Conservation (phyloP, 2,113 vertebrate species). For the Lipophrys pholis region DNA sequence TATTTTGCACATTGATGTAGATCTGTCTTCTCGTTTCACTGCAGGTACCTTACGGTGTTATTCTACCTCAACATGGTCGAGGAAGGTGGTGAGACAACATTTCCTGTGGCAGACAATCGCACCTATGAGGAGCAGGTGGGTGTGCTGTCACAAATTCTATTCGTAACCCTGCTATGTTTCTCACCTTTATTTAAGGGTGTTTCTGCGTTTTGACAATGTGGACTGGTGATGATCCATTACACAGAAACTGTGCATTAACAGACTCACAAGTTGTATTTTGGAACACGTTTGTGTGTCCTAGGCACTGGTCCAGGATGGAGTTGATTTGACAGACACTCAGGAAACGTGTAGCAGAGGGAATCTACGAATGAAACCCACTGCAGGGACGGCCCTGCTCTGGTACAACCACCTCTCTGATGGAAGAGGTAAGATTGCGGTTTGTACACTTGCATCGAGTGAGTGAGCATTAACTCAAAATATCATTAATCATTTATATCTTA, state of each 20-base stretch:
- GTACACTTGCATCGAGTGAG: neutral
- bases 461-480: no score
- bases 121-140: constrained; percentile 93
- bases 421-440: constrained; percentile 83
- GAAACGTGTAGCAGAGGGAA: constrained; percentile 93
- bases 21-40: constrained; percentile 38
- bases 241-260: constrained; percentile 26
- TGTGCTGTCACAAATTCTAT: constrained; percentile 1
- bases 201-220: constrained; percentile 14
- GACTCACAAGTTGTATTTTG: constrained; percentile 1
- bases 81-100: constrained; percentile 92
- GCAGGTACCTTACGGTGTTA: constrained; percentile 92
- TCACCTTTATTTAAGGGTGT: constrained; percentile 11
- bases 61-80: constrained; percentile 94
- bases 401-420: constrained; percentile 98
- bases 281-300: constrained; percentile 69
- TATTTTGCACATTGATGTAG: neutral
- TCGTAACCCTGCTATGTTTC: constrained; percentile 1
- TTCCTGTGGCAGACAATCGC: constrained; percentile 96
- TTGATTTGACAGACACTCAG: constrained; percentile 92
- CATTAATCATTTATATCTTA: no score
- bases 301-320: constrained; percentile 90
- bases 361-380: constrained; percentile 89
- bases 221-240: constrained; percentile 8
- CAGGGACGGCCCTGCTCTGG: constrained; percentile 95